Percentiles rank a stretch among this genome's conserved stretches.
Conservation (phyloP, 1,140 invertebrate species). For the Nephila pilipes region DNA sequence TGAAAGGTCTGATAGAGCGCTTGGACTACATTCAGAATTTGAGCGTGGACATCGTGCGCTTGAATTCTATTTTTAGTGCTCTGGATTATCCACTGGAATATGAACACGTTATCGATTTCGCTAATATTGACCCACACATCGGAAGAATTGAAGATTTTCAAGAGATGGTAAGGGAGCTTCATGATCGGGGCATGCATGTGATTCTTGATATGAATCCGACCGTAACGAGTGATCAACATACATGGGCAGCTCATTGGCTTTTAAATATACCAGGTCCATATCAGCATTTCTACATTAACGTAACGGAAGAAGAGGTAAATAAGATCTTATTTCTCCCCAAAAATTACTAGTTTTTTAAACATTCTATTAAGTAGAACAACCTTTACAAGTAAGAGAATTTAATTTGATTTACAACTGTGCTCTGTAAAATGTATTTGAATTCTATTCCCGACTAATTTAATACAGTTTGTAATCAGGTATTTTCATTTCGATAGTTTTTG, state of each 20-base stretch:
- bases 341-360: too few species aligned
- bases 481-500: too few species aligned
- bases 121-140: conserved; percentile 85
- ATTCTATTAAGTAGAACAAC: too few species aligned
- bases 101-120: conserved; percentile 85
- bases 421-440: too few species aligned
- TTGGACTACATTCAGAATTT: conserved; percentile 82
- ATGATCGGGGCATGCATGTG: conserved; percentile 86
- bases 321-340: too few species aligned
- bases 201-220: conserved; percentile 85
- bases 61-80: conserved; percentile 89
- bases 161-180: conserved; percentile 84
- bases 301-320: conserved; percentile 68
- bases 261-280: conserved; percentile 71
- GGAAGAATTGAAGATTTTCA: conserved; percentile 86
- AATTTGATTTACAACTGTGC: too few species aligned
- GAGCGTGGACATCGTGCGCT: conserved; percentile 85
- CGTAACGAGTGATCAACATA: conserved; percentile 78
- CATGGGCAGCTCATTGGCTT: conserved; percentile 78
- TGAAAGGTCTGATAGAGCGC: conserved; percentile 77
- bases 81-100: conserved; percentile 87
- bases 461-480: too few species aligned
- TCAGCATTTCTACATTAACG: conserved; percentile 76
- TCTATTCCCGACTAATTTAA: too few species aligned
- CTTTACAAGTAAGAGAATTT: too few species aligned